Conservation (phyloP, 2,797 vertebrate species). For the Notolabrus celidotus region DNA sequence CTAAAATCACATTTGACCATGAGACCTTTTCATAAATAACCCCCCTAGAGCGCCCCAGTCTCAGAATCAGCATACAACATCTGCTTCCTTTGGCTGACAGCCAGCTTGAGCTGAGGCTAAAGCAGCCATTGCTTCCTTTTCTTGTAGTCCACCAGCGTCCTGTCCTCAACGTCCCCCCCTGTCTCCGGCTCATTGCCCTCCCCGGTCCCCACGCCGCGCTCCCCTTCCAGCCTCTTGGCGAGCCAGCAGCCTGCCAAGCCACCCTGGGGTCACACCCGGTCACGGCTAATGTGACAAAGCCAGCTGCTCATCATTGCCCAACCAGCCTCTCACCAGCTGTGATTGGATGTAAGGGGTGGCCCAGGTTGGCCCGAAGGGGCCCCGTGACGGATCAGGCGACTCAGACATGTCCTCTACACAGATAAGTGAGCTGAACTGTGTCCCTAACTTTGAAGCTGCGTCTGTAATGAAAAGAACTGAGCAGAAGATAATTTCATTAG, state of each 20-base stretch:
- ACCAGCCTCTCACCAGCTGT: conserved; percentile 69
- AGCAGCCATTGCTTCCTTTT: conserved; percentile 2
- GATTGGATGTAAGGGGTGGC: conserved; percentile 73
- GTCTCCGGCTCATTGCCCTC: conserved; percentile 60
- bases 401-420: conserved; percentile 53
- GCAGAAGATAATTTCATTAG: conserved; percentile 28
- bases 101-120: conserved; percentile 23
- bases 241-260: conserved; percentile 49
- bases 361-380: conserved; percentile 30
- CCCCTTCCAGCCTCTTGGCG: conserved; percentile 33
- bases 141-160: conserved; percentile 42
- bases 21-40: conserved; percentile 53
- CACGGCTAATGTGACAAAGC: conserved; percentile 73
- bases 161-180: conserved; percentile 10
- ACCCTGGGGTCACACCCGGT: conserved; percentile 64
- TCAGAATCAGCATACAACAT: conserved; percentile 66
- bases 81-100: conserved; percentile 57
- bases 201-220: conserved; percentile 3
- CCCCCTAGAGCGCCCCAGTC: conserved; percentile 29
- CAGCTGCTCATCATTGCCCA: conserved; percentile 71
- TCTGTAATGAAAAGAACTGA: conserved; percentile 1
- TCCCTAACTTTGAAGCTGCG: conserved; percentile 32
- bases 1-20: conserved; percentile 53
- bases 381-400: conserved; percentile 32
- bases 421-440: conserved; percentile 51